Base-by-base conservation (phyloP, 2,113 vertebrate genomes). In the Odocoileus hemionus region DNA sequence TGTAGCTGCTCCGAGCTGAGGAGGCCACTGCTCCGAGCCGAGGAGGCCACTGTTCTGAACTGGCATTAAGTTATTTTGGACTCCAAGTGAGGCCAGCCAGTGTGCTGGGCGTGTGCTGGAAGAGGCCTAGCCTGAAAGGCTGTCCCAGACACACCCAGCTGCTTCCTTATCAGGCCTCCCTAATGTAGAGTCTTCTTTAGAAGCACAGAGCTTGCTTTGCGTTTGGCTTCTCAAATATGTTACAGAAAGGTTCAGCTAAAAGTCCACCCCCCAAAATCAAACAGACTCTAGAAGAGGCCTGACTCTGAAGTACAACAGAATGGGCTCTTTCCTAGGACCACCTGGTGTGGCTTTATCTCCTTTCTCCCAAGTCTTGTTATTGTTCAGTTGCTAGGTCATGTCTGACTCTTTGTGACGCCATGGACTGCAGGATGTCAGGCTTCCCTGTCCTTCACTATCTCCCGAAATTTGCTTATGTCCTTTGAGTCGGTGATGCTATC, bases 71-170 rank as follows among this genome's bases (percentile, higher is more conserved):
- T 89, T 98, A 98, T 96, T 97, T 70, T 97, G 96, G 94, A 96
- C 36, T 90, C 87, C 70, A 74, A 94, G 55, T 14, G 57, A 95
- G 96, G 58, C 92, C 91, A 94, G 92, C 80, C 67, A 64, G 91
- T 80, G 60, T 30, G 83, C 45, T 84, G 45, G 82, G 95, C 86
- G 96, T 86, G 80, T 95, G 95, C 50, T 92, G 33, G 39, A 92
- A 97, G 96, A 78, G 86, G 83, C 54, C 36, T 30, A 30, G 86
- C 36, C 89, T 93, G 28, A 54, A 97, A 78, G 86, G 78, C 82
- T 96, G 83, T 55, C 78, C 90, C 91, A 96, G 97, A 97, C 97
- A 96, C 88, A 96, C 90, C 89, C 98, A 96, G 95, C 88, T 93
- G 97, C 90, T 96, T 95, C 80, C 95, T 92, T 79, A 74, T 76